Percentiles rank a stretch among this genome's conserved stretches.
Conservation (phyloP, 1,140 invertebrate genomes). For the Leguminivora glycinivorella region DNA sequence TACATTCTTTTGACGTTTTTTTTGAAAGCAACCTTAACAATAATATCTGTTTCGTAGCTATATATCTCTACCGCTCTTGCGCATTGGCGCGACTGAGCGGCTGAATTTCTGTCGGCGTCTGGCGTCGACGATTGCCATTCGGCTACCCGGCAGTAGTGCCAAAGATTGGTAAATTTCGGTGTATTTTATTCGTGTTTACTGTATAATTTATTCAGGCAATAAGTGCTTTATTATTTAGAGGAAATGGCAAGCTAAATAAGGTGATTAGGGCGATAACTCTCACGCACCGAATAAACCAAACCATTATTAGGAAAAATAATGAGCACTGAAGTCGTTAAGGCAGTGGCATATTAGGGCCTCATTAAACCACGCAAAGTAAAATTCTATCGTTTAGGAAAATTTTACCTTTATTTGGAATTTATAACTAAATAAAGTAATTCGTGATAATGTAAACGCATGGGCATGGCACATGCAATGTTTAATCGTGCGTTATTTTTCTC, state of each 20-base stretch:
- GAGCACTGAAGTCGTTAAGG: neutral
- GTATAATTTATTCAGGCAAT: neutral
- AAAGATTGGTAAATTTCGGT: too few relatives aligned
- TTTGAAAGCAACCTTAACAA: too few relatives aligned
- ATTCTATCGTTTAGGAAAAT: neutral
- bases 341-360: neutral
- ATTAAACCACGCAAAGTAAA: slow-evolving; percentile 9
- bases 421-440: neutral
- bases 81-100: too few relatives aligned
- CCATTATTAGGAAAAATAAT: neutral
- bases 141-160: too few relatives aligned
- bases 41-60: too few relatives aligned
- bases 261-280: neutral
- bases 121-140: too few relatives aligned
- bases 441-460: neutral
- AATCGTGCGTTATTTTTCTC: too few relatives aligned
- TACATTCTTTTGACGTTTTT: too few relatives aligned
- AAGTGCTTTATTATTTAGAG: neutral
- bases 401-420: neutral
- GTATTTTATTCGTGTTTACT: too few relatives aligned
- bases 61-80: too few relatives aligned
- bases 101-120: too few relatives aligned
- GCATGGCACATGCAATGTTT: too few relatives aligned
- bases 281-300: slow-evolving; percentile 19
- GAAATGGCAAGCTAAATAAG: neutral